A percentile compares a stretch with the other conserved stretches of the same genome.
phyloP scores from a whole-genome alignment of 2,113 vertebrate species.

The Scalopus aquaticus region DNA sequence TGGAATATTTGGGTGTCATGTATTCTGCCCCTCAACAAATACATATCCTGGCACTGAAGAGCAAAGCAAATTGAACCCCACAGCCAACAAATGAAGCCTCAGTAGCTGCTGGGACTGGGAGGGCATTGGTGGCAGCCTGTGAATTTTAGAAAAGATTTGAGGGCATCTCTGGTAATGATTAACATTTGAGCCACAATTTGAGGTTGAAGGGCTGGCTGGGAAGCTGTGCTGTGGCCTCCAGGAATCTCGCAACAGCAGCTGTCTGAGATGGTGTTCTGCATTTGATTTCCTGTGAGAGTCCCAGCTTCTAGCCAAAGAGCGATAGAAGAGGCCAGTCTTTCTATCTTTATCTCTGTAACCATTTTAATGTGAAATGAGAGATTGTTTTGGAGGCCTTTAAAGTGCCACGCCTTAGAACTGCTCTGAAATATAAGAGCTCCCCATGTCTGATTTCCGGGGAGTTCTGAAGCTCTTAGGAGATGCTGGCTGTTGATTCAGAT shows the following conservation, averaged over 20 bases:
- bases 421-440: neutral
- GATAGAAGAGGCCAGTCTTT: neutral
- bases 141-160: neutral
- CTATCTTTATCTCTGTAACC: conserved; percentile 26
- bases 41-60: neutral
- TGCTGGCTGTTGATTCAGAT: conserved; percentile 59
- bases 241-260: conserved; percentile 20
- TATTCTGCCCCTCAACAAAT: neutral
- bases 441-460: neutral
- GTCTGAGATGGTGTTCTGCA: conserved; percentile 60
- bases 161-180: conserved; percentile 71
- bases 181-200: conserved; percentile 37
- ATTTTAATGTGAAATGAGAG: neutral
- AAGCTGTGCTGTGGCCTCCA: neutral
- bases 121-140: neutral
- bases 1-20: neutral
- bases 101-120: neutral
- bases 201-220: conserved; percentile 23
- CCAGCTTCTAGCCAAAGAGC: neutral
- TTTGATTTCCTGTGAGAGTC: neutral
- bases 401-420: neutral
- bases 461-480: neutral
- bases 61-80: neutral
- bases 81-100: neutral
- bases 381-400: neutral